Conservation (phyloP, 2,888 invertebrate genomes). For the Dusona sp. region DNA sequence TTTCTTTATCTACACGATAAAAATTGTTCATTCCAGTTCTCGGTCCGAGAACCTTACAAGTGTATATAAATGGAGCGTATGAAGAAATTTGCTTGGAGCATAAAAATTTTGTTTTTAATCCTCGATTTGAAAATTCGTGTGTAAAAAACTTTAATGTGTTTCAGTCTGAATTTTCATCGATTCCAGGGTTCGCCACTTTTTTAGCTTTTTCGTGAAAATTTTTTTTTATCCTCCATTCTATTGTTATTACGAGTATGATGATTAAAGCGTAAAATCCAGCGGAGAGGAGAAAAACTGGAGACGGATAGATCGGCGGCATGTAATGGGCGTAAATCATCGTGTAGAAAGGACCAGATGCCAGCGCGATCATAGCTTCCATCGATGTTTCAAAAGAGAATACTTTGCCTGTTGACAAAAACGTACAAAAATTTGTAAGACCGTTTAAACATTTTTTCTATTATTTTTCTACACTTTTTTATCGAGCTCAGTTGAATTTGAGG, state of each 20-base stretch:
- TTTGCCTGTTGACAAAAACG: slow-evolving; percentile 85
- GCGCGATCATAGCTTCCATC: slow-evolving; percentile 88
- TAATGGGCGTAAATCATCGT: slow-evolving; percentile 86
- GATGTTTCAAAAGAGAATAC: slow-evolving; percentile 89
- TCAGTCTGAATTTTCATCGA: slow-evolving; percentile 4
- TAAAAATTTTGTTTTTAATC: background rate
- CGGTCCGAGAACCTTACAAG: background rate
- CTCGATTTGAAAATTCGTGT: background rate
- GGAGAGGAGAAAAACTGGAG: slow-evolving; percentile 79
- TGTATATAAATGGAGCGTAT: background rate
- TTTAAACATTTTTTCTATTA: background rate
- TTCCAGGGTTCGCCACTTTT: slow-evolving; percentile 10
- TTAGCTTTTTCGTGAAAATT: background rate
- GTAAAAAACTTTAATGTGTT: background rate
- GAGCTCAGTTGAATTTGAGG: background rate
- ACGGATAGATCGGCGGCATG: slow-evolving; percentile 79
- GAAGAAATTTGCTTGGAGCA: background rate
- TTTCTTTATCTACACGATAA: background rate
- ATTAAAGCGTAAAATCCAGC: slow-evolving; percentile 71
- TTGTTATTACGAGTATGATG: slow-evolving; percentile 72
- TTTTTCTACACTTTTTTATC: background rate
- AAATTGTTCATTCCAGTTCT: background rate
- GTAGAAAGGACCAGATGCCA: slow-evolving; percentile 88
- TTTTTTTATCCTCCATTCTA: slow-evolving; percentile 68
- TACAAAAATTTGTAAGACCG: background rate